These are phyloP conservation scores for Scaptomyza parva DNA, from an alignment of 2,888 invertebrate species.

Conservation along the genomic window DNA sequence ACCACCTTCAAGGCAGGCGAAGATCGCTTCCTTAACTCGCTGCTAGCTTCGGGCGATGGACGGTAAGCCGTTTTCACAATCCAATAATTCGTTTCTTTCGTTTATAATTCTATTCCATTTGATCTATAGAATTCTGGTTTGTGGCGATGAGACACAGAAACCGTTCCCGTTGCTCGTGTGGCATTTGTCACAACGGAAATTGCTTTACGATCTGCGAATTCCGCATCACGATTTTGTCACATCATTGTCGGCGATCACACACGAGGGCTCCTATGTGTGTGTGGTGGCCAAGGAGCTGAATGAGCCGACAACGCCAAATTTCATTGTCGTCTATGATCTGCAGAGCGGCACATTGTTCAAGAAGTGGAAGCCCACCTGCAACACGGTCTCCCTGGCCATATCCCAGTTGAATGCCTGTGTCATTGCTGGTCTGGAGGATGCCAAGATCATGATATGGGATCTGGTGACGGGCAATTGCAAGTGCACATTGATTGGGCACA, in stretches of 20 bases:
- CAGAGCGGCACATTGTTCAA: constrained; percentile 95
- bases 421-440: constrained; percentile 92
- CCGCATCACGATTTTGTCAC: constrained; percentile 96
- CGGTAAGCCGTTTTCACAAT: constrained; percentile 85
- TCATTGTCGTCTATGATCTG: constrained; percentile 95
- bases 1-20: constrained; percentile 96
- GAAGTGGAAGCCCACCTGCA: constrained; percentile 95
- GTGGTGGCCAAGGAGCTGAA: constrained; percentile 89
- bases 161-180: constrained; percentile 95
- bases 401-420: constrained; percentile 93
- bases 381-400: constrained; percentile 93
- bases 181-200: constrained; percentile 93
- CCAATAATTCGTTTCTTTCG: too few species aligned
- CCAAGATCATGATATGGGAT: constrained; percentile 94
- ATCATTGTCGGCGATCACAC: constrained; percentile 92
- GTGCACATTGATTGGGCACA: constrained; percentile 91
- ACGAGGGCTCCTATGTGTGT: constrained; percentile 92
- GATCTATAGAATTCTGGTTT: constrained; percentile 90
- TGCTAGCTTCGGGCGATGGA: constrained; percentile 95
- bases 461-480: constrained; percentile 93
- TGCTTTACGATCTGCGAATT: constrained; percentile 94
- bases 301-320: constrained; percentile 93
- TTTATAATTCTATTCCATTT: background rate
- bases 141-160: constrained; percentile 96
- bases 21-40: constrained; percentile 94